Conservation (phyloP, 2,113 vertebrate species). For the Oreochromis niloticus region DNA sequence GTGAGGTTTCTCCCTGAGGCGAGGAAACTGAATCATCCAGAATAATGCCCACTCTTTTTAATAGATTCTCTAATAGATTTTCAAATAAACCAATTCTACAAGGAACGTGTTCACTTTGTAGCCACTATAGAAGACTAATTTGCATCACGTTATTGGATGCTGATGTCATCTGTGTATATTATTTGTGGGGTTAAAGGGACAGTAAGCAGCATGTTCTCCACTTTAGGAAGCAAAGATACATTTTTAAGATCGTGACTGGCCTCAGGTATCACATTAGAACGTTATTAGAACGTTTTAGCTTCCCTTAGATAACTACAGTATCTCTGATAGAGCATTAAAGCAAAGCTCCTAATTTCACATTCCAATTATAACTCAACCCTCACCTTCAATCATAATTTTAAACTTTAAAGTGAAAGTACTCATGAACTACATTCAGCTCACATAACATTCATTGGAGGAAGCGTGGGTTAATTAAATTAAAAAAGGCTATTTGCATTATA, state of each 20-base stretch:
- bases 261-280: neutral
- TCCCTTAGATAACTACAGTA: neutral
- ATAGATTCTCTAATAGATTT: slow-evolving; percentile 18
- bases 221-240: neutral
- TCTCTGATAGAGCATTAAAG: neutral
- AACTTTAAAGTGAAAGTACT: neutral
- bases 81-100: neutral
- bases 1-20: neutral
- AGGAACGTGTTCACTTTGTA: neutral
- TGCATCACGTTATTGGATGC: neutral
- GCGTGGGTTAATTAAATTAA: neutral
- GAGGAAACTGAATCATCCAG: slow-evolving; percentile 6
- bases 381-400: neutral
- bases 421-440: neutral
- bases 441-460: neutral
- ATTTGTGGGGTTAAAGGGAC: neutral
- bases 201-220: neutral
- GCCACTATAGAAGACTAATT: neutral
- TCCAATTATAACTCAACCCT: neutral
- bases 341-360: neutral
- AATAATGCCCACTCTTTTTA: neutral
- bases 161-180: neutral
- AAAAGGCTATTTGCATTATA: neutral
- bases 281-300: neutral
- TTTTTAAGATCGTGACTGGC: neutral